These are phyloP conservation scores for Ctena decussata DNA, from an alignment of 2,888 invertebrate genomes.

Conservation along the genomic window DNA sequence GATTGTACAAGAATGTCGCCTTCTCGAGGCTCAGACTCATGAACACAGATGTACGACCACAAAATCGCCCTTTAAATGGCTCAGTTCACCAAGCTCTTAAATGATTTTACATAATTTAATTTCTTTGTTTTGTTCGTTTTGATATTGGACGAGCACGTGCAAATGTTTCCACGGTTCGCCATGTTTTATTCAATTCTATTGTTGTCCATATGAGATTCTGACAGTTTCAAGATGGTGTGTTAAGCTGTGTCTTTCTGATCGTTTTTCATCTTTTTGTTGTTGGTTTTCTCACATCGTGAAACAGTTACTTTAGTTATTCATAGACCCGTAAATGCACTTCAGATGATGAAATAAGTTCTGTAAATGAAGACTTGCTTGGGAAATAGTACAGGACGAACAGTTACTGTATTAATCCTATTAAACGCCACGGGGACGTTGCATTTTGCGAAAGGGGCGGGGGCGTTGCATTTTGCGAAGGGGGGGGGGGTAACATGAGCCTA, in stretches of 20 bases:
- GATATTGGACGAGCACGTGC: conserved; percentile 59
- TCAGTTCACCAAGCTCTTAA: not conserved
- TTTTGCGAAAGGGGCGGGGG: too few species aligned
- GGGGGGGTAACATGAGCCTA: too few species aligned
- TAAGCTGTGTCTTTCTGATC: not conserved
- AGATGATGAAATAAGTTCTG: not conserved
- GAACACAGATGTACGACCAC: not conserved
- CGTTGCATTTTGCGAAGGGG: too few species aligned
- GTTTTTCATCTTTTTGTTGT: conserved; percentile 8
- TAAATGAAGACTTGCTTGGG: too few species aligned
- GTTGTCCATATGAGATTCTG: not conserved
- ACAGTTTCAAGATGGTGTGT: not conserved
- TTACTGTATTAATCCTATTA: too few species aligned
- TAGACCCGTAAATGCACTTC: conserved; percentile 1
- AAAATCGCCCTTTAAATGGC: not conserved
- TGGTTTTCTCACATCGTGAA: not conserved
- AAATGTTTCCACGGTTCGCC: conserved; percentile 16
- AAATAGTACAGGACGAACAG: too few species aligned
- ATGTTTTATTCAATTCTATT: conserved; percentile 3
- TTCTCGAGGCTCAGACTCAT: not conserved
- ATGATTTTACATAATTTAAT: conserved; percentile 65
- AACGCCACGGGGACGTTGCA: too few species aligned
- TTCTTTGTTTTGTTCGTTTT: conserved; percentile 57
- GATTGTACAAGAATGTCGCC: not conserved
- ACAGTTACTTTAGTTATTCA: conserved; percentile 12